Evolutionary conservation across 2,888 invertebrate species (phyloP).

Genomic region (Scotopteryx bipunctaria): DNA sequence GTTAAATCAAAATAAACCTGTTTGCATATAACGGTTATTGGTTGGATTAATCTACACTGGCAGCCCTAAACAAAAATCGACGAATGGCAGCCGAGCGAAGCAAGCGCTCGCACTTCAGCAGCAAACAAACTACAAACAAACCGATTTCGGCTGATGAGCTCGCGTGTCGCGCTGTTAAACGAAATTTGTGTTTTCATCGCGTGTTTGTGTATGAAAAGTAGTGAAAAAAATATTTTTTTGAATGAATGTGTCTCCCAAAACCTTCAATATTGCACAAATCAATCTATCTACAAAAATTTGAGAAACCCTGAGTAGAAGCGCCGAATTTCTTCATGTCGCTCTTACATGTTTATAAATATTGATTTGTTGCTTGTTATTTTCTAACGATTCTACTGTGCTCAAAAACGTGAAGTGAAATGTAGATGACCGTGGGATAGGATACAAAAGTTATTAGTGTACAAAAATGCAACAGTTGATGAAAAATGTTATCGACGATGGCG

Average conservation of each 20-base stretch:
- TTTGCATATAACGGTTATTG: too few species aligned
- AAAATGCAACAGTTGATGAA: constrained; percentile 72
- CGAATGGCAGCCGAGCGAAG: constrained; percentile 42
- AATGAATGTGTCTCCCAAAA: constrained; percentile 49
- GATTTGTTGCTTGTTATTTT: constrained; percentile 71
- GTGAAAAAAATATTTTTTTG: constrained; percentile 48
- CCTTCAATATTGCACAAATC: constrained; percentile 11
- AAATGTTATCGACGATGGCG: constrained; percentile 53
- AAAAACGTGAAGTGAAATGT: constrained; percentile 68
- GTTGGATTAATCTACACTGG: constrained; percentile 29
- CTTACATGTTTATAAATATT: constrained; percentile 80
- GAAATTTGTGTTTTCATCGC: constrained; percentile 45
- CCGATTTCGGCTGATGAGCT: constrained; percentile 56
- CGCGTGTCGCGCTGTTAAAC: constrained; percentile 48
- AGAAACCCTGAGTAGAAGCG: constrained; percentile 46
- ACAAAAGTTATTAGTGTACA: constrained; percentile 37
- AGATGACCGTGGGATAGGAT: constrained; percentile 51
- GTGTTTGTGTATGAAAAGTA: constrained; percentile 69
- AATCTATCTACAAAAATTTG: constrained; percentile 33
- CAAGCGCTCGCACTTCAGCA: background rate
- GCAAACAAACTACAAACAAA: constrained; percentile 53
- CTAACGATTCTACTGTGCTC: constrained; percentile 41
- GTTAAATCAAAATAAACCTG: too few species aligned
- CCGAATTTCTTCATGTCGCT: constrained; percentile 45
- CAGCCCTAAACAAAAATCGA: constrained; percentile 44